Conservation (phyloP, 1,140 invertebrate species). For the Agrypnia vestita region DNA sequence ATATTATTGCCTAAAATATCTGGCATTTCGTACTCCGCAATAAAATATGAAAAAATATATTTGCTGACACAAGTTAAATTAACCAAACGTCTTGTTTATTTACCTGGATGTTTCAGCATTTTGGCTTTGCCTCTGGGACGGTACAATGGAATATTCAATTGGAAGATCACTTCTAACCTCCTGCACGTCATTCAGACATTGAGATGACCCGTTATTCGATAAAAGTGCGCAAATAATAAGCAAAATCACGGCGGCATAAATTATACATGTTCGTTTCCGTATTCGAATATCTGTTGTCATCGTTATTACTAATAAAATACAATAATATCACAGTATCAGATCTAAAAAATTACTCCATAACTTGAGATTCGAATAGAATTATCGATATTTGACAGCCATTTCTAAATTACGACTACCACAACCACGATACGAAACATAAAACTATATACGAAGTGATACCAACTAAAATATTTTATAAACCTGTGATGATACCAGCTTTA, state of each 20-base stretch:
- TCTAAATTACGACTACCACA: background rate
- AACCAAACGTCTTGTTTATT: background rate
- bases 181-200: conserved; percentile 58
- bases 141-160: conserved; percentile 92
- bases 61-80: background rate
- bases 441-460: too few relatives aligned
- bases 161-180: conserved; percentile 72
- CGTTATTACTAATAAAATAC: conserved; percentile 21
- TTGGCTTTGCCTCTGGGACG: conserved; percentile 64
- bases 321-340: conserved; percentile 44
- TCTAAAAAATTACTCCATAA: conserved; percentile 41
- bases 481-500: too few relatives aligned
- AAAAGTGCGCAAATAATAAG: conserved; percentile 51
- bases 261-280: conserved; percentile 45
- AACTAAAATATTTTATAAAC: too few relatives aligned
- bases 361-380: conserved; percentile 34
- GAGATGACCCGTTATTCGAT: conserved; percentile 52
- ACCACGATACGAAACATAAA: background rate
- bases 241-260: conserved; percentile 43
- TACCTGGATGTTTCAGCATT: conserved; percentile 41
- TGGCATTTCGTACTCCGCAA: background rate
- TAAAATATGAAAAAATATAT: conserved; percentile 29
- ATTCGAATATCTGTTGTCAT: conserved; percentile 59
- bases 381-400: conserved; percentile 47
- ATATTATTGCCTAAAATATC: conserved; percentile 19